Evolutionary conservation across 2,113 vertebrate genomes (phyloP).

Genomic region (Psettodes erumei): DNA sequence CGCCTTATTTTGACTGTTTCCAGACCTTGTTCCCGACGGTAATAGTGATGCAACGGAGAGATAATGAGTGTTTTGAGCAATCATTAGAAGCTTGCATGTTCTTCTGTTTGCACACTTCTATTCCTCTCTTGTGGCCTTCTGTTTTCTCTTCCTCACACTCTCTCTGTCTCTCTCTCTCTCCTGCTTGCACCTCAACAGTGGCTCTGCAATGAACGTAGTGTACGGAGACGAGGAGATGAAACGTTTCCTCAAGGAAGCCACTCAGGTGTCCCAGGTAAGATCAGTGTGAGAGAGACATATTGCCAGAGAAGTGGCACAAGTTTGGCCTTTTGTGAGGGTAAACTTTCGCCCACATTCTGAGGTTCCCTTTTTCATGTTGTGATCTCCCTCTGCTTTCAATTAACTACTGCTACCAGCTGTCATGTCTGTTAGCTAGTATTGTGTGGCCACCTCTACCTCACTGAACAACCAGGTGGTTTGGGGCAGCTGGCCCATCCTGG

Average conservation of each 20-base stretch:
- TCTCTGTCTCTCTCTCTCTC: slow-evolving; percentile 13
- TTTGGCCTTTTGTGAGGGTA: too few species aligned
- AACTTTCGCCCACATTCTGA: not conserved
- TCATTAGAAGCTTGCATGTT: slow-evolving; percentile 72
- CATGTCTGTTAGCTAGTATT: slow-evolving; percentile 49
- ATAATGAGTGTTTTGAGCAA: slow-evolving; percentile 79
- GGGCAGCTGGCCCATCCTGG: slow-evolving; percentile 40
- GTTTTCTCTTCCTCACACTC: slow-evolving; percentile 49
- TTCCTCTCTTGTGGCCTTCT: slow-evolving; percentile 69
- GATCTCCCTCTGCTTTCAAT: slow-evolving; percentile 62
- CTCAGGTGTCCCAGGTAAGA: slow-evolving; percentile 94
- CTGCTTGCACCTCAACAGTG: slow-evolving; percentile 78
- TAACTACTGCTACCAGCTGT: slow-evolving; percentile 55
- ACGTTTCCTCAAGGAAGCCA: slow-evolving; percentile 92
- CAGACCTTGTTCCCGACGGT: slow-evolving; percentile 75
- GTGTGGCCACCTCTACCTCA: slow-evolving; percentile 27
- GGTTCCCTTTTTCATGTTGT: not conserved
- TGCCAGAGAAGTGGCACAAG: not conserved
- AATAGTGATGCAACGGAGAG: slow-evolving; percentile 75
- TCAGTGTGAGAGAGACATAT: slow-evolving; percentile 1
- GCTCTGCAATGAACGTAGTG: slow-evolving; percentile 95
- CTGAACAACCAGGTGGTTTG: slow-evolving; percentile 31
- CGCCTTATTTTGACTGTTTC: slow-evolving; percentile 64
- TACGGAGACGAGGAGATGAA: slow-evolving; percentile 94
- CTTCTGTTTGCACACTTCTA: slow-evolving; percentile 62